Conservation (phyloP, 2,797 vertebrate genomes). For the Orestias chungarensis region DNA sequence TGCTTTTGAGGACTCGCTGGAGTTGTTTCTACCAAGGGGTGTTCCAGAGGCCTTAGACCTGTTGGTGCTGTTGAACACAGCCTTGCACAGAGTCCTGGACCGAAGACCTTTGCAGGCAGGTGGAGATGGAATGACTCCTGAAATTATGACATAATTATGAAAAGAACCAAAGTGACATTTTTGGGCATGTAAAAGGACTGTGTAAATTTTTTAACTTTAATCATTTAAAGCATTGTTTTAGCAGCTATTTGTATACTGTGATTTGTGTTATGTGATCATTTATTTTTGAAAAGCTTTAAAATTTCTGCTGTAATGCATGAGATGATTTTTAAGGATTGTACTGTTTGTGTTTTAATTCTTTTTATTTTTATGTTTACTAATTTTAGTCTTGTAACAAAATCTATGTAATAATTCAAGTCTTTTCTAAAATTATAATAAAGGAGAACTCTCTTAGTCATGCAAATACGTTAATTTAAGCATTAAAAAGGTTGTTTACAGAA, state of each 20-base stretch:
- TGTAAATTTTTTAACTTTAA: not conserved
- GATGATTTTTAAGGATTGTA: too few relatives aligned
- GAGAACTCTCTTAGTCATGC: too few relatives aligned
- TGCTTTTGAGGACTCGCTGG: conserved; percentile 54
- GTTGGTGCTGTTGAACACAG: conserved; percentile 60
- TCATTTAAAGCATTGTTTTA: not conserved
- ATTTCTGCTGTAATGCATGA: not conserved
- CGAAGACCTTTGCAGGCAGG: conserved; percentile 25
- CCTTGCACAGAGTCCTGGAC: conserved; percentile 44
- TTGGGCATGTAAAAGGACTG: not conserved
- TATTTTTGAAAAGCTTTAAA: not conserved
- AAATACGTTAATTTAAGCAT: too few relatives aligned
- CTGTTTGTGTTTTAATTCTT: too few relatives aligned
- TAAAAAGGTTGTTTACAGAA: not conserved
- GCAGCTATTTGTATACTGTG: not conserved
- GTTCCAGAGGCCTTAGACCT: conserved; percentile 41
- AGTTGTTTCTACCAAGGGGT: conserved; percentile 65
- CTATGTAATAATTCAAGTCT: not conserved
- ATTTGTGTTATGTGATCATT: not conserved
- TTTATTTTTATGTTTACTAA: not conserved
- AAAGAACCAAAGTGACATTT: not conserved
- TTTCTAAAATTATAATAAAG: not conserved
- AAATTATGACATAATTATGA: not conserved
- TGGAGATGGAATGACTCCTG: not conserved
- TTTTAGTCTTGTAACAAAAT: conserved; percentile 3